These are phyloP conservation scores for Delia radicum DNA, from an alignment of 1,140 invertebrate genomes.

Conservation along the genomic window DNA sequence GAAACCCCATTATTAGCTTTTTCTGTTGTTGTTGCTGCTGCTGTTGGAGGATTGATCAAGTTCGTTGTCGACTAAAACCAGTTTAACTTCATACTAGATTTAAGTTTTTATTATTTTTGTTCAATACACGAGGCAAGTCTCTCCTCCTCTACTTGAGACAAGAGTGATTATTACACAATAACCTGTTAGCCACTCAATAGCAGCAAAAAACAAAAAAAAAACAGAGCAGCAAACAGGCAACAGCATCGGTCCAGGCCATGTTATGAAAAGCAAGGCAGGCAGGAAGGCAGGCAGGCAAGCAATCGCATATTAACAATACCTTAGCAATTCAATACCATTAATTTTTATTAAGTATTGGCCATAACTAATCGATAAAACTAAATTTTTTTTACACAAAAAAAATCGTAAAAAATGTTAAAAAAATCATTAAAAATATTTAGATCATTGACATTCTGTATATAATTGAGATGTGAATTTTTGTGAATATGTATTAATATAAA, in stretches of 20 bases:
- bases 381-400: background rate
- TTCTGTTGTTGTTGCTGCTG: background rate
- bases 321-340: conserved; percentile 6
- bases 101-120: too few species aligned
- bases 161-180: conserved; percentile 22
- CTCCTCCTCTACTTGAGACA: background rate
- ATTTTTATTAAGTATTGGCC: conserved; percentile 17
- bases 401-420: background rate
- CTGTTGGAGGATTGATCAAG: conserved; percentile 13
- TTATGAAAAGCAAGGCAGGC: background rate
- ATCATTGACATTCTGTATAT: background rate
- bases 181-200: conserved; percentile 8
- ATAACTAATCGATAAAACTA: conserved; percentile 16
- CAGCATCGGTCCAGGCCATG: background rate
- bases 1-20: background rate
- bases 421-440: background rate
- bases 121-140: too few species aligned
- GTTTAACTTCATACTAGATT: background rate
- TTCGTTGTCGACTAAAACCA: conserved; percentile 16
- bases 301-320: background rate
- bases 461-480: too few species aligned
- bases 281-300: background rate
- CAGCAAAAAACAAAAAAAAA: background rate
- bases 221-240: background rate
- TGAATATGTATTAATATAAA: too few species aligned